Conservation (phyloP, 2,797 vertebrate genomes). For the Helarctos malayanus region DNA sequence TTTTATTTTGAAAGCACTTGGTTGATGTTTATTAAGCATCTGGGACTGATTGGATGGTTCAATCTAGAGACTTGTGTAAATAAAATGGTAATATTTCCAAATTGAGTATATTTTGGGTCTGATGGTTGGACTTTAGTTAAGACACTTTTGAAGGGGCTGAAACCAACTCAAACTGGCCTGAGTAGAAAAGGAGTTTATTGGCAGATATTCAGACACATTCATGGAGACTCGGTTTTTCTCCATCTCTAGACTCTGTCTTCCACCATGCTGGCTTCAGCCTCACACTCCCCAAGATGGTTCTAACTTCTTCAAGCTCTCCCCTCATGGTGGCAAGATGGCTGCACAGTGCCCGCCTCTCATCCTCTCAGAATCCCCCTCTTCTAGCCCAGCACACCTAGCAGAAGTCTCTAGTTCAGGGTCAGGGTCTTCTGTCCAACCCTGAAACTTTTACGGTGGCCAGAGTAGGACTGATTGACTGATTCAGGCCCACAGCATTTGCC, state of each 20-base stretch:
- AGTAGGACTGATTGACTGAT: neutral
- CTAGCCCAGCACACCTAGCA: neutral
- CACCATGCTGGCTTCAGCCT: neutral
- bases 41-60: slow-evolving; percentile 40
- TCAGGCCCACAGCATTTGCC: neutral
- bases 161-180: neutral
- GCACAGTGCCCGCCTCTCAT: neutral
- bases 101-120: slow-evolving; percentile 7
- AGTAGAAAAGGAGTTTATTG: neutral
- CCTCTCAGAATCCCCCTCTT: neutral
- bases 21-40: slow-evolving; percentile 56
- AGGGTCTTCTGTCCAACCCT: neutral
- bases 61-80: slow-evolving; percentile 50
- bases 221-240: neutral
- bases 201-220: neutral
- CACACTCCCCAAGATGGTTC: neutral
- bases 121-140: slow-evolving; percentile 11
- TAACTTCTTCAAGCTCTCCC: neutral
- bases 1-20: slow-evolving; percentile 62
- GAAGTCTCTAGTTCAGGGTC: neutral
- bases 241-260: neutral
- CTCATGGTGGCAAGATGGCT: neutral
- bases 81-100: slow-evolving; percentile 56
- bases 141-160: slow-evolving; percentile 19
- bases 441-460: neutral